phyloP scores from a whole-genome alignment of 2,113 vertebrate species.

The Brevimyrus niger region DNA sequence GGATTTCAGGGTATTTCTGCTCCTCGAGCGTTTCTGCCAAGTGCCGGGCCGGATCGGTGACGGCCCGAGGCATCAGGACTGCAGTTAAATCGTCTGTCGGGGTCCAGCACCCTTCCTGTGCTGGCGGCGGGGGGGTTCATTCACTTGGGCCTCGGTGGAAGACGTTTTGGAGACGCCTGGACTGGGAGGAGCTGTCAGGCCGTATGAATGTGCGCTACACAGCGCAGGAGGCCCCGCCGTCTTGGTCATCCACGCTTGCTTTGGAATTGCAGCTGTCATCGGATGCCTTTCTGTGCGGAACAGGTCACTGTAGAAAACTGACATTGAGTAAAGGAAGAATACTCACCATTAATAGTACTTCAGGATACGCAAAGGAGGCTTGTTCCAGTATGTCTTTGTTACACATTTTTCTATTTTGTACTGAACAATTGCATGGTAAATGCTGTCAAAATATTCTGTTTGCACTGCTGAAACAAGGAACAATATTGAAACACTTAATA shows the following conservation, averaged over 20 bases:
- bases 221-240: neutral
- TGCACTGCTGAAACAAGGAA: constrained; percentile 26
- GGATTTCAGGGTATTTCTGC: neutral
- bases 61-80: constrained; percentile 27
- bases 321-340: constrained; percentile 7
- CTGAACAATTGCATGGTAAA: constrained; percentile 45
- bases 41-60: neutral
- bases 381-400: constrained; percentile 29
- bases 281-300: neutral
- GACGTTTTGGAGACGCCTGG: constrained; percentile 24
- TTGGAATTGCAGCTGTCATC: constrained; percentile 29
- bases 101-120: constrained; percentile 10
- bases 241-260: constrained; percentile 26
- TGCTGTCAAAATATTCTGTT: constrained; percentile 24
- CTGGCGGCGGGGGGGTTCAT: constrained; percentile 32
- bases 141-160: constrained; percentile 28
- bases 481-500: constrained; percentile 11
- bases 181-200: neutral
- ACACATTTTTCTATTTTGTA: constrained; percentile 44
- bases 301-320: neutral
- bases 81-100: constrained; percentile 36
- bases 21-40: neutral
- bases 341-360: constrained; percentile 34
- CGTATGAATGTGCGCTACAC: constrained; percentile 24
- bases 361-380: constrained; percentile 27